Base-by-base conservation (phyloP, 2,888 invertebrate genomes). In the Gonocerus acuteangulatus region DNA sequence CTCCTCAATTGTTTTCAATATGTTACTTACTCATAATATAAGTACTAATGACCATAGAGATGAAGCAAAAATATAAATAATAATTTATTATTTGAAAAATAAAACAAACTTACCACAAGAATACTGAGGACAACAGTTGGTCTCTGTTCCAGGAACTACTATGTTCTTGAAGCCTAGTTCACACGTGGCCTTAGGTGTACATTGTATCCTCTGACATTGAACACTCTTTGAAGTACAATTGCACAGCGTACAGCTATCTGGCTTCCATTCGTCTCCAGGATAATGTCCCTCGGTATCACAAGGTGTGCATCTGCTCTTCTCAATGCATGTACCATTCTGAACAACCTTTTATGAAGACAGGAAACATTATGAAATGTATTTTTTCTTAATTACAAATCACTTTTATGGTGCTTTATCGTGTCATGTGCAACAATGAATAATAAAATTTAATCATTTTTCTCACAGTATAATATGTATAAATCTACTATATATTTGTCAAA, bases 251-350 rank as follows among this genome's bases (percentile, higher is more conserved):
- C 91, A 91, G 36, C 83, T 82, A 69, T 87, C 84, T 27, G 76
- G 77, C 69, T 80, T 76, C 87, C 87, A 87, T 39, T 75, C 74
- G 64, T 87, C 82, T 61, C 86, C 89, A 63, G 80, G 73, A 61
- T 78, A 80, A 70, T 87, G 87, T 22, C 83, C 83, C 49, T 82
- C 81, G 2, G 82, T 81, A 69, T 90, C 90, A 69, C 91, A 92
- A 1, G 85, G 82, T 69, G 81, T 79, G 73, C 88, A 87, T 68
- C 82, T 78, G 45, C 75, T 75, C 34, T 82, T 80, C 9, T 80
- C 77, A 1, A 92, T 81, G 70, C 93, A 94, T 3, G 82, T 83
- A 63, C 81, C 83, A 70, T 85, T 84, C 60, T 84, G 80, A 66
- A 85, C 76, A 0, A 87, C 83, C 78, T 83, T 4, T 27, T 27